Evolutionary conservation across 2,888 invertebrate species (phyloP), one percentile per base, ranked within the genome.

Genomic region (Hyposoter dolosus): DNA sequence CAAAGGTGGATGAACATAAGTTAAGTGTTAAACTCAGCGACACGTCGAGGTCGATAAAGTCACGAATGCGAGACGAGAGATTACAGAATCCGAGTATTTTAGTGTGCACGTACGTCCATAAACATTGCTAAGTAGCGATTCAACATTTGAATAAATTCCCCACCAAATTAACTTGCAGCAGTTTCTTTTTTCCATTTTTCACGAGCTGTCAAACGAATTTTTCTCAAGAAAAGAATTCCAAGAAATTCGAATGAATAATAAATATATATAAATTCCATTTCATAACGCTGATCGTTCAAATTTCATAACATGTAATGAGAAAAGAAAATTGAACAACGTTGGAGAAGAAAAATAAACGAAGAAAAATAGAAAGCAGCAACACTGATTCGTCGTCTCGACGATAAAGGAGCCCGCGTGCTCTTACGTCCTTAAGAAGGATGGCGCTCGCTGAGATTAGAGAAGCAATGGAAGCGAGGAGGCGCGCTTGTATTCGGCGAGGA

Each of bases 1-100:
- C 75, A 82, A 78, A 83, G 84, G 86, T 75, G 83, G 83, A 63
- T 87, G 75, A 83, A 81, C 82, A 76, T 79, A 79, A 82, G 83
- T 79, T 84, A 83, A 82, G 83, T 47, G 82, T 74, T 83, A 88
- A 88, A 75, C 71, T 72, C 77, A 71, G 81, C 66, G 74, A 66
- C 75, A 63, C 53, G 85, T 76, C 71, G 63, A 79, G 65, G 84
- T 74, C 85, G 82, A 87, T 82, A 79, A 82, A 86, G 77, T 82
- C 65, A 66, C 77, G 77, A 82, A 68, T 50, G 32, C 68, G 40
- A 72, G 72, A 71, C 79, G 71, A 69, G 47, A 77, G 60, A 60
- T 60, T 60, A 60, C 28, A 60, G 60, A 28, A 28, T 60, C 28
- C 15, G 60, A 60, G 12, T 1, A 60, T 60, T 28, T 60, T 2